A percentile compares a stretch with the other conserved stretches of the same genome.
phyloP scores from a whole-genome alignment of 2,888 invertebrate species.

The Lamproptera curius region DNA sequence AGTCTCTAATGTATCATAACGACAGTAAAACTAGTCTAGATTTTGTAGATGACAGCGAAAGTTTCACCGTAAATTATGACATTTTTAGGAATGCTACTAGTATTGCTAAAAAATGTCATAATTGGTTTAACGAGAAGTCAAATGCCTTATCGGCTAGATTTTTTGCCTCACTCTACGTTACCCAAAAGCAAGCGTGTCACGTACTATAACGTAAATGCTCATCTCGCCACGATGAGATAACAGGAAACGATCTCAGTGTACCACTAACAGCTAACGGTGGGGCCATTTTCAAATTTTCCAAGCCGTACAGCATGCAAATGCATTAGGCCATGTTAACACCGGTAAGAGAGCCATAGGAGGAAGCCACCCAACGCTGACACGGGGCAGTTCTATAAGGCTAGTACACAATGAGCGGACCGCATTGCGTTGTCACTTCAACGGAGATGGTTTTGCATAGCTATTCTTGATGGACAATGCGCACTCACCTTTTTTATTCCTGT shows the following conservation, averaged over 20 bases:
- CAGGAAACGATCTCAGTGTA: not conserved
- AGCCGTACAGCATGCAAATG: conserved; percentile 21
- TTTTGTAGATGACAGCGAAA: too few relatives aligned
- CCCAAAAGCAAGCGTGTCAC: too few relatives aligned
- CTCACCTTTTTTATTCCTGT: conserved; percentile 27
- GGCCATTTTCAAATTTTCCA: conserved; percentile 21
- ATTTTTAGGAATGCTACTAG: too few relatives aligned
- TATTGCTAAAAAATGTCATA: too few relatives aligned
- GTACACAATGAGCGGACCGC: conserved; percentile 55
- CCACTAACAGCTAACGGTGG: not conserved
- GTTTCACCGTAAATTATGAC: too few relatives aligned
- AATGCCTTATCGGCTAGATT: too few relatives aligned
- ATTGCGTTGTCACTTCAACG: conserved; percentile 66
- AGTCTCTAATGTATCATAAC: too few relatives aligned
- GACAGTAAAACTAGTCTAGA: too few relatives aligned
- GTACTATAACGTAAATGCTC: too few relatives aligned
- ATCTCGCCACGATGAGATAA: not conserved
- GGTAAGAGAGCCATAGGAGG: conserved; percentile 24
- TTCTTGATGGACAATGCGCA: conserved; percentile 65
- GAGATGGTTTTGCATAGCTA: conserved; percentile 52
- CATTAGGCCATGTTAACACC: conserved; percentile 31
- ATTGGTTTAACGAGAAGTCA: too few relatives aligned
- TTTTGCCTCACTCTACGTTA: too few relatives aligned
- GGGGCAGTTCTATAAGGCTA: conserved; percentile 55
- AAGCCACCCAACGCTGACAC: conserved; percentile 22